These are phyloP conservation scores for Gambusia yucatana DNA, from an alignment of 2,797 vertebrate species.

Conservation along the genomic window DNA sequence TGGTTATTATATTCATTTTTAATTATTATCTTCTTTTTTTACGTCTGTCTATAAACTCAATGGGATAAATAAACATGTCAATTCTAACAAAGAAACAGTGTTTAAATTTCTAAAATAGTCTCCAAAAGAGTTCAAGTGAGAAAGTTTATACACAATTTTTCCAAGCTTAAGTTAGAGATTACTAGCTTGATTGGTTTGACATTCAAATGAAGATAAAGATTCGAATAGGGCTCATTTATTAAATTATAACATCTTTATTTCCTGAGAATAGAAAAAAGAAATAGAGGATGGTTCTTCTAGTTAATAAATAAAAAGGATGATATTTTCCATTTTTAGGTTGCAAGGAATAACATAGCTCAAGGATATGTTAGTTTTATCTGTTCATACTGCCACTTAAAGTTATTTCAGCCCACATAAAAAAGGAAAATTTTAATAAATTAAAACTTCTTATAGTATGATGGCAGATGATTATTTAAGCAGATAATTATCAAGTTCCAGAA, in stretches of 20 bases:
- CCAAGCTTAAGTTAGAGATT: not conserved
- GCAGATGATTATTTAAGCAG: not conserved
- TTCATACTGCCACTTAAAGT: not conserved
- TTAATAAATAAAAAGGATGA: not conserved
- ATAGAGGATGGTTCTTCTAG: not conserved
- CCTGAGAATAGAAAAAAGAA: not conserved
- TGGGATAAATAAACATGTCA: not conserved
- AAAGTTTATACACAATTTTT: not conserved
- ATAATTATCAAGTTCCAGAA: not conserved
- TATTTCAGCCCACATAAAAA: conserved; percentile 1
- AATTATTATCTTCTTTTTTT: not conserved
- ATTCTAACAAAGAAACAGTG: not conserved
- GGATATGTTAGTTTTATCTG: not conserved
- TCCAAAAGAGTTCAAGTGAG: not conserved
- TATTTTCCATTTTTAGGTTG: not conserved
- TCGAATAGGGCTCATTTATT: not conserved
- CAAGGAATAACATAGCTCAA: not conserved
- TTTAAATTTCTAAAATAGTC: not conserved
- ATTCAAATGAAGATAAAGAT: not conserved
- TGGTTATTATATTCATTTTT: not conserved
- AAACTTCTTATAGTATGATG: not conserved
- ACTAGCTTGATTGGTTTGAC: not conserved
- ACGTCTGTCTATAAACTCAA: not conserved
- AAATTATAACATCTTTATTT: not conserved
- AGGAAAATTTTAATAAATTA: not conserved